These are phyloP conservation scores for Nothobranchius furzeri DNA, from an alignment of 2,113 vertebrate genomes.

Conservation along the genomic window DNA sequence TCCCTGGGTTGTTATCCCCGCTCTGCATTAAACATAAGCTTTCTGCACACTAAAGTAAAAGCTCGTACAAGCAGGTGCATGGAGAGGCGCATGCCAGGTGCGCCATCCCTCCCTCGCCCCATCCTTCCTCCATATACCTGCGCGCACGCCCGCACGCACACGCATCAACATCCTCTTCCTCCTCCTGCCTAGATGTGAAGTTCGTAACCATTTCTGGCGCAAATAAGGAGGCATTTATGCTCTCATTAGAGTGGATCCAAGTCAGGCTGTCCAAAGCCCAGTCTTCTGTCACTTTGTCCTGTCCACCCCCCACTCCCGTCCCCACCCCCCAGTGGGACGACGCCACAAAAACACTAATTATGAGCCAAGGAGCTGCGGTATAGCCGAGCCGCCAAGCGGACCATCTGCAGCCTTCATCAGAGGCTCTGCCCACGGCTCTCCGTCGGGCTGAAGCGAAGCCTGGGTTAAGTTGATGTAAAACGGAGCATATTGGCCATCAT, in stretches of 20 bases:
- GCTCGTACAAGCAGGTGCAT: constrained; percentile 11
- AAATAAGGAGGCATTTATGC: constrained; percentile 7
- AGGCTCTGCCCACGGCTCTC: constrained; percentile 30
- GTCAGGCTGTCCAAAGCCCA: constrained; percentile 20
- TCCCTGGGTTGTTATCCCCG: neutral
- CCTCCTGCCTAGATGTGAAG: constrained; percentile 32
- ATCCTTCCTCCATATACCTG: neutral
- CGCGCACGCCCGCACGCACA: neutral
- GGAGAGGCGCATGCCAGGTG: constrained; percentile 50
- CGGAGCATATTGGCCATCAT: constrained; percentile 46
- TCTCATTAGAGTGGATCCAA: constrained; percentile 41
- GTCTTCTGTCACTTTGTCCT: constrained; percentile 38
- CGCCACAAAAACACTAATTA: constrained; percentile 53
- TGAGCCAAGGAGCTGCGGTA: constrained; percentile 37
- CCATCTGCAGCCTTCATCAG: constrained; percentile 63
- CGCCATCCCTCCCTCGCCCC: constrained; percentile 7
- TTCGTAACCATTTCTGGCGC: constrained; percentile 37
- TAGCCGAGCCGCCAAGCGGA: constrained; percentile 57
- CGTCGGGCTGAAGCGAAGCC: constrained; percentile 33
- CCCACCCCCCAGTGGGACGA: constrained; percentile 42
- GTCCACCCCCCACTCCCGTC: neutral
- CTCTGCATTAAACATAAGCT: constrained; percentile 22
- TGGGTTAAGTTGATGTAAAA: constrained; percentile 57
- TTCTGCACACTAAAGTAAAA: constrained; percentile 2
- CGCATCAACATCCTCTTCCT: neutral